A percentile compares a stretch with the other conserved stretches of the same genome.
phyloP scores from a whole-genome alignment of 2,113 vertebrate genomes.

The Phalacrocorax carbo region DNA sequence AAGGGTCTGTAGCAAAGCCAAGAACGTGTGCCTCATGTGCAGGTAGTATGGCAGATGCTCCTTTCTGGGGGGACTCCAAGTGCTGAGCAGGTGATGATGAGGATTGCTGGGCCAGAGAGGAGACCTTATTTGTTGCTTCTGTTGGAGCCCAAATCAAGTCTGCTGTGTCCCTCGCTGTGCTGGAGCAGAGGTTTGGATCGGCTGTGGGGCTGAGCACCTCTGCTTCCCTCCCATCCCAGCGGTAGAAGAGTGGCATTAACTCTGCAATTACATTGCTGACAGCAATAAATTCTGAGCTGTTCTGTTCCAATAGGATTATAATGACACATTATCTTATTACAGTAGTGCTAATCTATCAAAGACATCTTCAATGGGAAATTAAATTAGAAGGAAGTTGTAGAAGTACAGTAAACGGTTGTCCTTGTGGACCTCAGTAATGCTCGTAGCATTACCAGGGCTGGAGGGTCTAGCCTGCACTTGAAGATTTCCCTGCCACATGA shows the following conservation, averaged over 20 bases:
- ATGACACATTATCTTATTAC: background rate
- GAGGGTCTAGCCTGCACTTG: background rate
- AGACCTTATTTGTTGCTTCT: background rate
- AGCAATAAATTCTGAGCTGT: background rate
- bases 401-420: background rate
- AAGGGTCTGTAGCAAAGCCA: background rate
- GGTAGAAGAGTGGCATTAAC: background rate
- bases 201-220: background rate
- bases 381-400: background rate
- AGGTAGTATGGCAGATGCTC: background rate
- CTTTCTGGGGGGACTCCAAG: fast-evolving
- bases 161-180: background rate
- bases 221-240: background rate
- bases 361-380: background rate
- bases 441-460: background rate
- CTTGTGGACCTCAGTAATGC: background rate
- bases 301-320: background rate
- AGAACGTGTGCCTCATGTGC: fast-evolving
- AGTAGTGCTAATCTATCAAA: background rate
- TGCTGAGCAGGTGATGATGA: background rate
- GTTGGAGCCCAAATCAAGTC: background rate
- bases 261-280: background rate
- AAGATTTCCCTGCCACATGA: background rate
- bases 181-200: background rate
- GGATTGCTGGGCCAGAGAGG: background rate